Percentiles rank a stretch among this genome's conserved stretches.
These are phyloP conservation scores for Hiodon tergisus DNA, from an alignment of 2,113 vertebrate genomes.

Conservation along the genomic window DNA sequence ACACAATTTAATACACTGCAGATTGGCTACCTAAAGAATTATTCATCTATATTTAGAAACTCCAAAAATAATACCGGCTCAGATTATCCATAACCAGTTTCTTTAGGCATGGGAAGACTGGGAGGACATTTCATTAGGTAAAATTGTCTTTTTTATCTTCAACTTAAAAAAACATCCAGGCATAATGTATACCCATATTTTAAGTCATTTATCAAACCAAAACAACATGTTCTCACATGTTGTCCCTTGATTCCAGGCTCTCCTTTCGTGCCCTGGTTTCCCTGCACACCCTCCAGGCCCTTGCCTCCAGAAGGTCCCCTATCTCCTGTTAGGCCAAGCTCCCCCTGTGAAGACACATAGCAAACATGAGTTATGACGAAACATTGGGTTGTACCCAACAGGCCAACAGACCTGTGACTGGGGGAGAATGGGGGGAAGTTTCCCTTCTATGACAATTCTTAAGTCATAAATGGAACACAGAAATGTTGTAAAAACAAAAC, in stretches of 20 bases:
- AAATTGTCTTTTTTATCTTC: too few species aligned
- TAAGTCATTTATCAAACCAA: neutral
- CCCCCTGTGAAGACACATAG: conserved; percentile 67
- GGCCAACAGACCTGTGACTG: too few species aligned
- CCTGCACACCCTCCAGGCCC: conserved; percentile 70
- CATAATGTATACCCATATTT: too few species aligned
- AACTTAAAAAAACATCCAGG: too few species aligned
- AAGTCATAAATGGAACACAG: too few species aligned
- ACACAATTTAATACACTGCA: conserved; percentile 35
- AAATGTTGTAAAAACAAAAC: too few species aligned
- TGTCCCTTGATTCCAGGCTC: conserved; percentile 77
- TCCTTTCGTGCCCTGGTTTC: conserved; percentile 82
- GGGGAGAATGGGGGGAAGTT: too few species aligned
- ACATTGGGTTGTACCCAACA: neutral
- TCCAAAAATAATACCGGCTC: conserved; percentile 19
- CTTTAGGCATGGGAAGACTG: neutral
- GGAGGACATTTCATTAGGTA: neutral
- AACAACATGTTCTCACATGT: conserved; percentile 59
- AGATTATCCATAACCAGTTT: neutral
- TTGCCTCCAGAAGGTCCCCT: conserved; percentile 71
- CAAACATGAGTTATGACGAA: conserved; percentile 14
- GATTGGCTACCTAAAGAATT: conserved; percentile 28
- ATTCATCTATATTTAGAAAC: conserved; percentile 44
- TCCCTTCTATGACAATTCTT: too few species aligned
- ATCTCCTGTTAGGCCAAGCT: conserved; percentile 76